Conservation (phyloP, 1,140 invertebrate genomes). For the Aphidius gifuensis region DNA sequence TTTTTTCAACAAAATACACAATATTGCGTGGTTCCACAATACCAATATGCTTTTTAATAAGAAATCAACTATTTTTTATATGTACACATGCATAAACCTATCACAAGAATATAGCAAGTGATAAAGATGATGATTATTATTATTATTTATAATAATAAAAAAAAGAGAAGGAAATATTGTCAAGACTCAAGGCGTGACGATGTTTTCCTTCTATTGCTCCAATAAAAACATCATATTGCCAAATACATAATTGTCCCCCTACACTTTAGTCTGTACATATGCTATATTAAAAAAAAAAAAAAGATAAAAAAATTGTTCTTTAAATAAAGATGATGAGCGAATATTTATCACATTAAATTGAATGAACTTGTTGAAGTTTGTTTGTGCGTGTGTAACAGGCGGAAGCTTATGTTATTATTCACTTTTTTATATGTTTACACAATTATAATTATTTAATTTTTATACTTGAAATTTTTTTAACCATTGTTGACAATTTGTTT, state of each 20-base stretch:
- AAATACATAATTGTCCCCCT: background rate
- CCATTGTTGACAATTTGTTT: background rate
- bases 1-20: no score
- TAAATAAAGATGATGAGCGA: background rate
- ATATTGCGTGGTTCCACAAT: no score
- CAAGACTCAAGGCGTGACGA: background rate
- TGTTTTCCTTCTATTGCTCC: constrained; percentile 2
- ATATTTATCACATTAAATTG: background rate
- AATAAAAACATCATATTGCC: background rate
- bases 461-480: background rate
- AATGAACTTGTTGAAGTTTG: constrained; percentile 4
- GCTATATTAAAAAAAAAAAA: background rate
- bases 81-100: background rate
- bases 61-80: background rate
- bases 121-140: background rate
- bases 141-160: background rate
- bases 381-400: constrained; percentile 16
- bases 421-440: background rate
- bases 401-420: background rate
- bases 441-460: background rate
- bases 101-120: background rate
- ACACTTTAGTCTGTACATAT: background rate
- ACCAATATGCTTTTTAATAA: background rate
- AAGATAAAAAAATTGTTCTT: background rate
- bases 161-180: constrained; percentile 6